These are phyloP conservation scores for Callyntrura sp. DNA, from an alignment of 2,888 invertebrate genomes.

Conservation along the genomic window DNA sequence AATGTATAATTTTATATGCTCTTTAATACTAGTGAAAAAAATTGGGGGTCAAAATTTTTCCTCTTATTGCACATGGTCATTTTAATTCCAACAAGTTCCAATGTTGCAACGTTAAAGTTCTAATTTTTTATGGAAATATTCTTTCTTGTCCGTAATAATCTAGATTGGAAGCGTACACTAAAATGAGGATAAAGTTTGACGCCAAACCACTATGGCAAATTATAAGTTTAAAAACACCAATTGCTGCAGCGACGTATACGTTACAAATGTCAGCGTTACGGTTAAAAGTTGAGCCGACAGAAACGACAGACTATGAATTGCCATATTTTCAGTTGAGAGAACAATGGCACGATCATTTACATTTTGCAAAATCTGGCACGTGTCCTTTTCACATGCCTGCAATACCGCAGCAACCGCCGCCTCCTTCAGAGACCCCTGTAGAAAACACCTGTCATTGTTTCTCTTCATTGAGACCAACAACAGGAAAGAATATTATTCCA, in stretches of 20 bases:
- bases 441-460: constrained; percentile 35
- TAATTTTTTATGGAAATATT: no score
- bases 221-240: background rate
- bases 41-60: no score
- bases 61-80: no score
- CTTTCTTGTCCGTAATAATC: no score
- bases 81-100: no score
- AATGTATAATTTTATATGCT: no score
- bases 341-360: background rate
- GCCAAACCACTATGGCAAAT: background rate
- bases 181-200: background rate
- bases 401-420: background rate
- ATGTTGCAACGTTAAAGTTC: no score
- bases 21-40: no score
- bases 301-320: background rate
- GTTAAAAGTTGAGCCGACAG: background rate
- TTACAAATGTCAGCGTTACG: background rate
- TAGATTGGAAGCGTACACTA: background rate
- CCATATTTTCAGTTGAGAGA: background rate
- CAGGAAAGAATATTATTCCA: no score
- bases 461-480: background rate
- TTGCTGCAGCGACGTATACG: background rate
- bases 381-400: background rate
- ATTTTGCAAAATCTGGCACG: background rate
- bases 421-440: background rate